These are phyloP conservation scores for Leptocoma aspasia DNA, from an alignment of 2,113 vertebrate genomes.

Conservation along the genomic window DNA sequence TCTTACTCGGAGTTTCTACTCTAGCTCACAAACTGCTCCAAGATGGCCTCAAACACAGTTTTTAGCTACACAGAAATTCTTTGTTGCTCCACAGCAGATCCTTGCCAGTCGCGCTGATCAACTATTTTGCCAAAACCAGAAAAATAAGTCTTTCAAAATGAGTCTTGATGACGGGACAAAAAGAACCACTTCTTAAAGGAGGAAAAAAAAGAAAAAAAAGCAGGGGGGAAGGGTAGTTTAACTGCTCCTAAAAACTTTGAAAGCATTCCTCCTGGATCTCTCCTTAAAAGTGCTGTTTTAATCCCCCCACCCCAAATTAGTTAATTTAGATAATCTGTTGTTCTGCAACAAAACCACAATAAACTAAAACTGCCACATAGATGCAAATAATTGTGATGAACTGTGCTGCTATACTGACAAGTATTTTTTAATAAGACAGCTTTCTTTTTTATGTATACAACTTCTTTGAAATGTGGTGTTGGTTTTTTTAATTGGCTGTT, in stretches of 20 bases:
- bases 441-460: background rate
- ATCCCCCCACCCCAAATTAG: background rate
- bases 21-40: constrained; percentile 3
- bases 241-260: background rate
- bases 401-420: background rate
- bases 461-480: background rate
- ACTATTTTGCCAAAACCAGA: constrained; percentile 43
- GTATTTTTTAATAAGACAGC: background rate
- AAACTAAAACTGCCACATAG: background rate
- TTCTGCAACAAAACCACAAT: background rate
- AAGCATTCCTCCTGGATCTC: background rate
- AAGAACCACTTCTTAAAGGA: background rate
- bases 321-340: background rate
- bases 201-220: rapidly evolving
- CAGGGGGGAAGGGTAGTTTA: background rate
- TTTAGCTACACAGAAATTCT: constrained; percentile 41
- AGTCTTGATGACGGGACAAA: background rate
- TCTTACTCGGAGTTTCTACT: constrained; percentile 28
- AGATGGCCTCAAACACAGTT: background rate
- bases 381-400: background rate
- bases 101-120: background rate
- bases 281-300: background rate
- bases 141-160: constrained; percentile 32
- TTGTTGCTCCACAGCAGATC: constrained; percentile 19
- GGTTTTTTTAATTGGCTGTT: background rate